Evolutionary conservation across 2,888 invertebrate genomes (phyloP), one percentile per base, ranked within the genome.

Genomic region (Zeuzera pyrina): DNA sequence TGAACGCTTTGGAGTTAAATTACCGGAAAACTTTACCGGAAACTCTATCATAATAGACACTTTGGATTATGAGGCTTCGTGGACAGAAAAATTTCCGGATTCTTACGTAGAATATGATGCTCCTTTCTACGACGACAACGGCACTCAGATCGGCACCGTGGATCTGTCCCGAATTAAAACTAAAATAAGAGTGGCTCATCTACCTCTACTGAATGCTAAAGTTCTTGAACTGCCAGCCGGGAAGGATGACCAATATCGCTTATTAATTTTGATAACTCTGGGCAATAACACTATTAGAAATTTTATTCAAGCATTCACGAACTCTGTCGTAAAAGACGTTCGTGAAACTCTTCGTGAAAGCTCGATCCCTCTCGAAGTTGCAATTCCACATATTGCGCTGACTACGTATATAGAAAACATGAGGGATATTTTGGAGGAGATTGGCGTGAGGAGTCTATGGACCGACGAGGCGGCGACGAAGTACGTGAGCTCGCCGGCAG

Each of bases 171-270:
- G 35, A 13, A 38, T 52, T 28, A 42, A 35, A 22, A 55, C 41
- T 31, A 36, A 38, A 7, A 57, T 54, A 2, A 52, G 49, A 1
- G 15, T 60, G 8, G 49, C 51, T 0, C 41, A 54, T 1, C 33
- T 57, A 4, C 53, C 53, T 0, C 32, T 47, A 6, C 22, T 50
- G 16, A 43, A 53, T 10, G 39, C 49, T 2, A 63, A 59, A 29
- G 42, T 57, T 0, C 4, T 63, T 7, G 56, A 58, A 27, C 31
- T 64, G 1, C 61, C 62, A 0, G 49, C 63, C 0, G 62, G 63
- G 0, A 19, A 14, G 1, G 36, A 51, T 1, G 51, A 51, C 1
- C 42, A 56, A 11, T 64, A 31, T 33, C 24, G 19, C 10, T 2
- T 24, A 19, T 21, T 33, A 16, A 22, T 31, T 29, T 14, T 33